Evolutionary conservation across 1,140 invertebrate species (phyloP).

Genomic region (Micrasema longulum): DNA sequence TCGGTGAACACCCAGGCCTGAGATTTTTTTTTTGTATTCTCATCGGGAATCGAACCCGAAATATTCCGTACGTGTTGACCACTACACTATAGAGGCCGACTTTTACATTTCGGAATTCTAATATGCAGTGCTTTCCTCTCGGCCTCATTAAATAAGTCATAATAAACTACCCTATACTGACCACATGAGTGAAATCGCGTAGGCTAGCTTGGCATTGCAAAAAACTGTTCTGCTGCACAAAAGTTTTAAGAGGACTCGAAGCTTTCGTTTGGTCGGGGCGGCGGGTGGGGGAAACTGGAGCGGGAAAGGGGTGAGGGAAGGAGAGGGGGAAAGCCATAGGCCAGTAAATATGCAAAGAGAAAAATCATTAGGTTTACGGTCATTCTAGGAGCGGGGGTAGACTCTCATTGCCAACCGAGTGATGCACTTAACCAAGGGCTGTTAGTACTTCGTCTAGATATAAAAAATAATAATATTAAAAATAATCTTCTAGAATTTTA

Average conservation of each 20-base stretch:
- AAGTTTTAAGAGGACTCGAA: conserved; percentile 35
- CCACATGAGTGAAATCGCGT: conserved; percentile 31
- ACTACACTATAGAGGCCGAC: no score
- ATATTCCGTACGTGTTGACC: no score
- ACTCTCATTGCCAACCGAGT: conserved; percentile 34
- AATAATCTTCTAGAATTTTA: no score
- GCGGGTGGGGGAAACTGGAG: no score
- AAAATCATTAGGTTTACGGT: conserved; percentile 54
- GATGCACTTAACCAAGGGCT: conserved; percentile 11
- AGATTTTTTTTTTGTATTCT: no score
- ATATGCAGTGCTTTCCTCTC: no score
- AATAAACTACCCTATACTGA: conserved; percentile 19
- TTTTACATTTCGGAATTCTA: no score
- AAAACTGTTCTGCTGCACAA: conserved; percentile 31
- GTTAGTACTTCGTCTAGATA: no score
- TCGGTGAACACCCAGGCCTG: no score
- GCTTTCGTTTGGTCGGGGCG: conserved; percentile 13
- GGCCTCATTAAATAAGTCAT: conserved; percentile 12
- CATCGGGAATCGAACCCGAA: no score
- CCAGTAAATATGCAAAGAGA: conserved; percentile 52
- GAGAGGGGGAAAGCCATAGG: conserved; percentile 38
- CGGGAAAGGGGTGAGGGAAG: no score
- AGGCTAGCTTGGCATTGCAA: conserved; percentile 17
- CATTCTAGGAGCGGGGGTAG: conserved; percentile 36
- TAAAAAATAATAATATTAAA: no score